Percentiles rank a stretch among this genome's conserved stretches.
Evolutionary conservation across 2,888 invertebrate species (phyloP).

Genomic region (Gastracanthus pulcherrimus): DNA sequence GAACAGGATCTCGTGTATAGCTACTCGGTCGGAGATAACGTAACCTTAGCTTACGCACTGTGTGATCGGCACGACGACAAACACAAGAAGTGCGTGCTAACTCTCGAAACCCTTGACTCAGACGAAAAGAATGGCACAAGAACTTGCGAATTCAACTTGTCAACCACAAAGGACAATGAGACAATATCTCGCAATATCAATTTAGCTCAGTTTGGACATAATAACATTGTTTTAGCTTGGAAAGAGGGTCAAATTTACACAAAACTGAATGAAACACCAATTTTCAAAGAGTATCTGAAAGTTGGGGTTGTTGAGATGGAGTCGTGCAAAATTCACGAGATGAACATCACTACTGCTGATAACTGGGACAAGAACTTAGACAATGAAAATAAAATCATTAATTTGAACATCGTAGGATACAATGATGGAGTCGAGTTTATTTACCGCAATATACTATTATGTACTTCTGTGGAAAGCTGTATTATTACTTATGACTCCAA

Average conservation of each 20-base stretch:
- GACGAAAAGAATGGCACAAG: background rate
- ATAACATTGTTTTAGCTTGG: slow-evolving; percentile 1
- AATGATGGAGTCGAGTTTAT: background rate
- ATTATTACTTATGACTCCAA: background rate
- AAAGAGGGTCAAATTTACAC: background rate
- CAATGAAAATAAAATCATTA: background rate
- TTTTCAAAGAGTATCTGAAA: background rate
- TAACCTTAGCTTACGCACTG: background rate
- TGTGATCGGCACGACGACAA: background rate
- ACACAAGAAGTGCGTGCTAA: background rate
- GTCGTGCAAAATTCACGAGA: background rate
- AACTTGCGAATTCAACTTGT: background rate
- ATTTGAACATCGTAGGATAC: background rate
- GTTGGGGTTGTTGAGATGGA: slow-evolving; percentile 5
- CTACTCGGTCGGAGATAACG: background rate
- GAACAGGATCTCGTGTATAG: background rate
- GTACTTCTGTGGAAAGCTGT: background rate
- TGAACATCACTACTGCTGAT: background rate
- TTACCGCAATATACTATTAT: background rate
- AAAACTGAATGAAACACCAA: background rate
- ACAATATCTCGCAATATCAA: background rate
- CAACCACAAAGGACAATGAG: background rate
- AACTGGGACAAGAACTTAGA: background rate
- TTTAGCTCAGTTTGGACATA: background rate
- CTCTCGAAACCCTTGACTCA: background rate